These are phyloP conservation scores for Limnephilus auricula DNA, from an alignment of 2,888 invertebrate species.

Conservation along the genomic window DNA sequence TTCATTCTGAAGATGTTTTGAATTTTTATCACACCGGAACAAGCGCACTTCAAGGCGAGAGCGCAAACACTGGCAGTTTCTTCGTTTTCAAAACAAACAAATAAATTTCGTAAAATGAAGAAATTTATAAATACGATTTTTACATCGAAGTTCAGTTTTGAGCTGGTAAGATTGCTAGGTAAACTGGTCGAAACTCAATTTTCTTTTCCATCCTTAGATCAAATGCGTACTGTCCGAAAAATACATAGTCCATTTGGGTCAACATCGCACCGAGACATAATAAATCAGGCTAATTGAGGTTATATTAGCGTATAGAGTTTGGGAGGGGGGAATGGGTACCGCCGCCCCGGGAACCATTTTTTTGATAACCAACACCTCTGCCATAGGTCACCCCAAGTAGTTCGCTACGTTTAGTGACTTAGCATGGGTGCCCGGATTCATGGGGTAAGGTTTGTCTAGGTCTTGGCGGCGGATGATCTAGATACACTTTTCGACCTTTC, in stretches of 20 bases:
- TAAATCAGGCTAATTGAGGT: background rate
- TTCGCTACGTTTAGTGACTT: no score
- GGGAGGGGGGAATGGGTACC: no score
- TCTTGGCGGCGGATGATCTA: no score
- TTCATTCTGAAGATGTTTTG: background rate
- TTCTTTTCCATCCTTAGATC: background rate
- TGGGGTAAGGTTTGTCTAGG: no score
- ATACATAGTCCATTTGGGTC: background rate
- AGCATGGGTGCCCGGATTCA: no score
- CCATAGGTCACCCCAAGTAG: no score
- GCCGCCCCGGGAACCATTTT: no score
- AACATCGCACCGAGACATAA: no score
- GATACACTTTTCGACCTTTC: no score
- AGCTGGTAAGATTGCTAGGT: background rate
- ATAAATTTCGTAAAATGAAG: background rate
- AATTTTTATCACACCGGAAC: background rate
- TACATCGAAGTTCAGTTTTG: background rate
- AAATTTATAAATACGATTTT: background rate
- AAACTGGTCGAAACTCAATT: background rate
- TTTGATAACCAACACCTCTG: no score
- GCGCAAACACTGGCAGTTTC: background rate
- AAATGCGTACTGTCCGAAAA: background rate
- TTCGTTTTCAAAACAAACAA: background rate
- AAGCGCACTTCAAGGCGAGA: background rate
- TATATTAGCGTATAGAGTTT: background rate